phyloP scores from a whole-genome alignment of 2,888 invertebrate species.

The Acanthosepion lycidas region DNA sequence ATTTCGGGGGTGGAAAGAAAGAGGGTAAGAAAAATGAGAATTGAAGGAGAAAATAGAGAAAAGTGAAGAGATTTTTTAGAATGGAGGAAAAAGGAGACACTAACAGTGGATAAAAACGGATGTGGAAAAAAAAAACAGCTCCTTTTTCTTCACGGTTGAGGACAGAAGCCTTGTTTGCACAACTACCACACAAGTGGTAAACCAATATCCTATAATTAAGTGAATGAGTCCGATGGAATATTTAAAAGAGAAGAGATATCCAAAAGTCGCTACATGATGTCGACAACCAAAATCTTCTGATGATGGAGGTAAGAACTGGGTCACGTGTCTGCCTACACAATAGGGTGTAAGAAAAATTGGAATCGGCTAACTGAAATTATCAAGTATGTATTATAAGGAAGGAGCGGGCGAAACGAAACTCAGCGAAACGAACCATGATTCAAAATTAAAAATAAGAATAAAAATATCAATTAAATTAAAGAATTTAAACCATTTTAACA shows the following conservation, averaged over 20 bases:
- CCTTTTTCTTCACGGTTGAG: conserved; percentile 47
- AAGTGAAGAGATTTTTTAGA: neutral
- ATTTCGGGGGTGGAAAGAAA: neutral
- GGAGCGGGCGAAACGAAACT: neutral
- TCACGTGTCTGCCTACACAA: conserved; percentile 43
- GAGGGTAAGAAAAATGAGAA: neutral
- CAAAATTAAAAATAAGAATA: neutral
- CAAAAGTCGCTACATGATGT: conserved; percentile 41
- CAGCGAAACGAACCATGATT: neutral
- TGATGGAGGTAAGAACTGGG: conserved; percentile 34
- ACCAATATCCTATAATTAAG: conserved; percentile 46
- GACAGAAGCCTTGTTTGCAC: conserved; percentile 39
- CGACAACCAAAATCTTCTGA: conserved; percentile 16
- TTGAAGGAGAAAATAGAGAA: too few relatives aligned
- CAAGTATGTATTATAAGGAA: too few relatives aligned
- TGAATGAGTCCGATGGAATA: conserved; percentile 43
- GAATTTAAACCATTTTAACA: neutral
- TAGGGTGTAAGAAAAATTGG: conserved; percentile 34
- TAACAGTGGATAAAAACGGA: conserved; percentile 42
- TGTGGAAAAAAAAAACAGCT: conserved; percentile 43
- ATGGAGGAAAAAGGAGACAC: conserved; percentile 34
- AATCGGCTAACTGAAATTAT: neutral
- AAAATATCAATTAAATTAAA: neutral
- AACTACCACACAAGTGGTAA: conserved; percentile 41
- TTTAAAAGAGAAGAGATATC: conserved; percentile 41